Evolutionary conservation across 2,888 invertebrate species (phyloP).

Genomic region (Limulus polyphemus): DNA sequence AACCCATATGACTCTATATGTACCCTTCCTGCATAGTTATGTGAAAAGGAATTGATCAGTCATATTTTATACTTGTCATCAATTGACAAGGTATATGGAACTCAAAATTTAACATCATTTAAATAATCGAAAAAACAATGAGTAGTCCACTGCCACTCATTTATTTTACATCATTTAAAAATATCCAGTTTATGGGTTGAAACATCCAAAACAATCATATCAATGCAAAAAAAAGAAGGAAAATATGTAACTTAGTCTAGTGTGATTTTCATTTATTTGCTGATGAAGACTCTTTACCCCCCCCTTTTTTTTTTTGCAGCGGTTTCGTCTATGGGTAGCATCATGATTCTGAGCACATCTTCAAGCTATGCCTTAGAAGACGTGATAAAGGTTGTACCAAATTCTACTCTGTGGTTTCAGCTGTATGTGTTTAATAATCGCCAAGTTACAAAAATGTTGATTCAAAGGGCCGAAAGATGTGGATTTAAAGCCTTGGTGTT

Average conservation of each 20-base stretch:
- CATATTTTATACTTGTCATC: no score
- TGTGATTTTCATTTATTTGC: not conserved
- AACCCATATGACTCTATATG: no score
- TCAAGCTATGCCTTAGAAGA: constrained; percentile 79
- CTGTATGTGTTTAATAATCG: constrained; percentile 73
- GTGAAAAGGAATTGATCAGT: no score
- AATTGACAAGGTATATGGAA: no score
- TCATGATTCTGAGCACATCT: constrained; percentile 72
- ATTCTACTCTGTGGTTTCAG: constrained; percentile 75
- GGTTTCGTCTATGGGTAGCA: constrained; percentile 56
- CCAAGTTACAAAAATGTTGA: constrained; percentile 54
- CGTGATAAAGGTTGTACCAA: constrained; percentile 60
- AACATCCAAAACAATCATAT: no score
- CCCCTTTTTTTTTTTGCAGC: constrained; percentile 43
- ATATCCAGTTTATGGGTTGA: no score
- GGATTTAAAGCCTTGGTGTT: constrained; percentile 77
- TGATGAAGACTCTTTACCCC: not conserved
- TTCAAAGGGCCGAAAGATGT: constrained; percentile 61
- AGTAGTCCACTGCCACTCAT: no score
- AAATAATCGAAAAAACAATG: no score
- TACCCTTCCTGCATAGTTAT: no score
- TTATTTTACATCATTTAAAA: no score
- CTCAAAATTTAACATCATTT: no score
- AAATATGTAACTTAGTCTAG: not conserved
- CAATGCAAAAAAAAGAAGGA: not conserved